Conservation (phyloP, 2,888 invertebrate species). For the Lissocephala sabroskyi region DNA sequence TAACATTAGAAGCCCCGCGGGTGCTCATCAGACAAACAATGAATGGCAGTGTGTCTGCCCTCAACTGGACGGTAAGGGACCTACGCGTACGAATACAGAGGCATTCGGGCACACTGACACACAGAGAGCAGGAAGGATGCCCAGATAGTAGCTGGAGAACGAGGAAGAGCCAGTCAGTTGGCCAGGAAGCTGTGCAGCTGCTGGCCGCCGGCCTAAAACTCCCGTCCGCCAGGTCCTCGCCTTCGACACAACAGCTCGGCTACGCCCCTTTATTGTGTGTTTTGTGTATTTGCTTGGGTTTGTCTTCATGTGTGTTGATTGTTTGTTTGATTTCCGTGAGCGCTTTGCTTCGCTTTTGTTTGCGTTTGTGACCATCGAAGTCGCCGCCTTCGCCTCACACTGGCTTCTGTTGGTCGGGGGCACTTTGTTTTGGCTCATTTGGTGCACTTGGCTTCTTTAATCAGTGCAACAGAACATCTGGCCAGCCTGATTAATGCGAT, state of each 20-base stretch:
- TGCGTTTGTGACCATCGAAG: constrained; percentile 16
- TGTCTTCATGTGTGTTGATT: constrained; percentile 30
- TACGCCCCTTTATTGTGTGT: constrained; percentile 1
- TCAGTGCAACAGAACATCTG: constrained; percentile 36
- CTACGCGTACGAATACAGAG: too few relatives aligned
- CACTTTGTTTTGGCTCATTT: too few relatives aligned
- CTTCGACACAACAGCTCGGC: neutral
- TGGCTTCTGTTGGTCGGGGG: too few relatives aligned
- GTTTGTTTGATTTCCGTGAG: constrained; percentile 20
- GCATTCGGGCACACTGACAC: constrained; percentile 14
- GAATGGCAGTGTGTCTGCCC: too few relatives aligned
- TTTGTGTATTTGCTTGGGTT: constrained; percentile 9
- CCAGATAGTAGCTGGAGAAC: neutral
- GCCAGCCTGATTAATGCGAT: constrained; percentile 42
- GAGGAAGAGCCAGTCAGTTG: neutral
- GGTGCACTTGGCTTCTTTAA: constrained; percentile 33
- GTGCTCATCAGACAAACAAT: constrained; percentile 38
- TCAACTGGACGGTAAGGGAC: too few relatives aligned
- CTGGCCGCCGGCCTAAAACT: neutral
- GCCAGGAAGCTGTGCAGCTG: neutral
- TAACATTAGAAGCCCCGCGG: constrained; percentile 40
- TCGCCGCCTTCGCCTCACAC: constrained; percentile 2
- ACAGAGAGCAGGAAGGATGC: constrained; percentile 16
- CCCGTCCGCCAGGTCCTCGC: neutral
- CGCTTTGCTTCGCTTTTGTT: constrained; percentile 13